Evolutionary conservation across 2,888 invertebrate species (phyloP), one percentile per base, ranked within the genome.

Genomic region (Hedya salicella): DNA sequence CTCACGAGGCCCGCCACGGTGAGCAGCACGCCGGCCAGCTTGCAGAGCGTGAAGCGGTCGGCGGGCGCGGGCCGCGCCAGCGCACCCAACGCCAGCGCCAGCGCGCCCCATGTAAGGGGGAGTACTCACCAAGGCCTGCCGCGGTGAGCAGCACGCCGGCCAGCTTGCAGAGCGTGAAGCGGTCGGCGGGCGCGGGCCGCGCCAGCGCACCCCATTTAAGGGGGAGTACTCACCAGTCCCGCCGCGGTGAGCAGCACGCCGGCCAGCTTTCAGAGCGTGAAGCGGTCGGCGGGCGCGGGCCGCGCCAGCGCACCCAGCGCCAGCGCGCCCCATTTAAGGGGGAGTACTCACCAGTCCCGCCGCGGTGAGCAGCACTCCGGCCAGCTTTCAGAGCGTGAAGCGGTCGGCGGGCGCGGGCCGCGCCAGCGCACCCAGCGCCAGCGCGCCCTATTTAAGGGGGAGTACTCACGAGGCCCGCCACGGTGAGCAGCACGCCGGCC

Each of bases 31-130:
- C 97, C 96, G 56, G 97, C 93, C 67, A 96, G 92, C 87, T 98
- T 98, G 32, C 98, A 96, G 44, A 97, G 88, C 2, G 97, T 97
- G 85, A 98, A 96, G 78, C 95, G 95, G 88, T 98, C 98, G 40
- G 94, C 94, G 54, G 94, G 93, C 73, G 95, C 94, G 70, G 97
- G 96, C 5, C 98, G 97, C 87, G 97, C 98, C n/a, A n/a, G n/a
- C 49, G 98, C 96, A 0, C 97, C 95, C 25, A 6, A 93, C 25
- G 25, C 25, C 25, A 25, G 25, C 25, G n/a, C n/a, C n/a, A n/a
- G n/a, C n/a, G n/a, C n/a, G n/a, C n/a, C n/a, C n/a, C n/a, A n/a
- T n/a, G n/a, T n/a, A n/a, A n/a, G n/a, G n/a, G n/a, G n/a, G n/a
- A n/a, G n/a, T n/a, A n/a, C n/a, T n/a, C n/a, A n/a, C n/a, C n/a